Evolutionary conservation across 2,797 vertebrate species (phyloP).

Genomic region (Alauda arvensis): DNA sequence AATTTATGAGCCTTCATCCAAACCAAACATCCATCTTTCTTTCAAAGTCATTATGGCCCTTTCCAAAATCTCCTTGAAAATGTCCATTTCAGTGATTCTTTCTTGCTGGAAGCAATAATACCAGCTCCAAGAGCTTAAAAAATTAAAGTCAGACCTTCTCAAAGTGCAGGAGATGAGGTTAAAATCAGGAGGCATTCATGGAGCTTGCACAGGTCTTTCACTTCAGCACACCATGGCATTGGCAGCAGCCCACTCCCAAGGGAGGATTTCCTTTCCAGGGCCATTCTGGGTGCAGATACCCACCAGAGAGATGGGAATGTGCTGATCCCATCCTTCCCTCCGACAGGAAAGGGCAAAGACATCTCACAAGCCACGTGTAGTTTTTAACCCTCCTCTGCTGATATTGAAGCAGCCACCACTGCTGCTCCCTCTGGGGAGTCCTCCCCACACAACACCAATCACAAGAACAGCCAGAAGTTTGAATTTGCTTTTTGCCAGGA

Average conservation of each 20-base stretch:
- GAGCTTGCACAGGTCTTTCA: not conserved
- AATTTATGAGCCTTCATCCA: not conserved
- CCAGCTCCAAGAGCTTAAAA: not conserved
- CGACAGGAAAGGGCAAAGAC: not conserved
- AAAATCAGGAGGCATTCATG: not conserved
- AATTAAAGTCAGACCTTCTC: not conserved
- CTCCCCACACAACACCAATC: not conserved
- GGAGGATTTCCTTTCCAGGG: not conserved
- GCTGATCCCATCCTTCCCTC: not conserved
- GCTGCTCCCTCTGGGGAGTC: not conserved
- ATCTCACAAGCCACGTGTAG: rapidly evolving
- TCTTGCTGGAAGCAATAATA: not conserved
- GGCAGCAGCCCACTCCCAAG: not conserved
- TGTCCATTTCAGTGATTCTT: not conserved
- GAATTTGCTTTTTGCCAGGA: not conserved
- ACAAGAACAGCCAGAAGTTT: rapidly evolving
- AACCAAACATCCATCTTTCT: not conserved
- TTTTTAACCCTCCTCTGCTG: not conserved
- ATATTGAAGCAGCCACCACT: not conserved
- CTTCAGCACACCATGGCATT: not conserved
- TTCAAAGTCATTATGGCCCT: not conserved
- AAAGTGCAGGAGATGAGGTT: not conserved
- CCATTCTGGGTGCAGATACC: not conserved
- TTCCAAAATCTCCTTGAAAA: not conserved
- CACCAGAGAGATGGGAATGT: not conserved